phyloP scores from a whole-genome alignment of 2,797 vertebrate species.

The Acanthurus lineatus region DNA sequence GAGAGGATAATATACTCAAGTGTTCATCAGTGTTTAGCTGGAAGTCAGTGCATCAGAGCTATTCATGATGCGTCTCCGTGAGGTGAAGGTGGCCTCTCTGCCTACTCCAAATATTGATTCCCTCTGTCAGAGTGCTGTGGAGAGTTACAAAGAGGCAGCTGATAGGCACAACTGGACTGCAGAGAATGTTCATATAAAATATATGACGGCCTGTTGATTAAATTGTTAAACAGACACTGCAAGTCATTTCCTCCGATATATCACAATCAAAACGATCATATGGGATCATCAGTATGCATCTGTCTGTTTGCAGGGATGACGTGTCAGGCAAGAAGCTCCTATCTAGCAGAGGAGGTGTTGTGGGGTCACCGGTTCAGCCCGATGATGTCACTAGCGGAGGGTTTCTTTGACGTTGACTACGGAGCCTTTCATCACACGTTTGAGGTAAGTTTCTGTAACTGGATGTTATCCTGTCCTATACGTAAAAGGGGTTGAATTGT shows the following conservation, averaged over 20 bases:
- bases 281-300: constrained; percentile 1
- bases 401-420: constrained; percentile 95
- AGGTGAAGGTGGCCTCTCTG: constrained; percentile 58
- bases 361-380: constrained; percentile 97
- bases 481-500: not conserved
- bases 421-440: constrained; percentile 95
- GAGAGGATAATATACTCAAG: constrained; percentile 26
- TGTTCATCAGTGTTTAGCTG: constrained; percentile 25
- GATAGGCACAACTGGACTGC: constrained; percentile 29
- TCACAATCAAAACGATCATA: not conserved
- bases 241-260: not conserved
- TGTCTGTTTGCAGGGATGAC: constrained; percentile 89
- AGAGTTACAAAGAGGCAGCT: constrained; percentile 32
- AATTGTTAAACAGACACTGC: not conserved
- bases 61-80: constrained; percentile 54
- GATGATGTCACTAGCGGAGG: constrained; percentile 92
- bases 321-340: constrained; percentile 95
- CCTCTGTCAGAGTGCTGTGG: constrained; percentile 44
- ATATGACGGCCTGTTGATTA: constrained; percentile 7
- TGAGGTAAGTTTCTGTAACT: constrained; percentile 78
- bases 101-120: constrained; percentile 67
- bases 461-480: not conserved
- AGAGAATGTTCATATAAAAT: constrained; percentile 24
- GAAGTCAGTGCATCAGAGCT: constrained; percentile 38
- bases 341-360: constrained; percentile 91